Evolutionary conservation across 2,888 invertebrate species (phyloP).

Genomic region (Liposcelis brunnea): DNA sequence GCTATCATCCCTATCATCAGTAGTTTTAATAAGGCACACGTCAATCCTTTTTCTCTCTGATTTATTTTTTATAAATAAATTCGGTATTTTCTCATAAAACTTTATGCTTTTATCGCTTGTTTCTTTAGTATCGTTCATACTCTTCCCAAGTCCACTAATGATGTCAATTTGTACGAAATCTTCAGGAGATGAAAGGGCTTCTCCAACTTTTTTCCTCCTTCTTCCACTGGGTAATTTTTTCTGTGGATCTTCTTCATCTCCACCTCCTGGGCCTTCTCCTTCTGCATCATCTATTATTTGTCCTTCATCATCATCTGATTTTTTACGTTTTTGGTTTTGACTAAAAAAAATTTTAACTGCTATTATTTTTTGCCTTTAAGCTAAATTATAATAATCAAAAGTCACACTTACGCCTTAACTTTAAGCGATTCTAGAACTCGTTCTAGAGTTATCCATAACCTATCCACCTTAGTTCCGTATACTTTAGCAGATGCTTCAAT

Average conservation of each 20-base stretch:
- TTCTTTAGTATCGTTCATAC: background rate
- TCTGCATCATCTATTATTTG: conserved; percentile 6
- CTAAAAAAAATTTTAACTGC: too few species aligned
- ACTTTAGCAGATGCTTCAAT: background rate
- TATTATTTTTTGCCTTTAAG: too few species aligned
- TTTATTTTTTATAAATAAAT: conserved; percentile 4
- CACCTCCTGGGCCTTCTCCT: background rate
- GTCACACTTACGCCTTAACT: background rate
- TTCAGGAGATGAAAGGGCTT: background rate
- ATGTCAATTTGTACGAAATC: conserved; percentile 2
- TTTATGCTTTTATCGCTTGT: background rate
- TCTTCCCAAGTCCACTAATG: background rate
- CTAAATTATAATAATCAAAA: too few species aligned
- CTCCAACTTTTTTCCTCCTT: background rate
- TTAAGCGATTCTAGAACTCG: background rate
- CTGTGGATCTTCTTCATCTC: background rate
- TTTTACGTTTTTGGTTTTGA: too few species aligned
- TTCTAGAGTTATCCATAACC: background rate
- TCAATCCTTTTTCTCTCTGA: background rate
- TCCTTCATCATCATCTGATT: conserved; percentile 1
- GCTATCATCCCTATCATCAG: conserved; percentile 2
- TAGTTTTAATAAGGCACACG: background rate
- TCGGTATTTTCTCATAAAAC: background rate
- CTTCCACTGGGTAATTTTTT: background rate
- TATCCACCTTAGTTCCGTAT: conserved; percentile 2